phyloP scores from a whole-genome alignment of 2,113 vertebrate genomes.

The Calyptommatus sinebrachiatus region DNA sequence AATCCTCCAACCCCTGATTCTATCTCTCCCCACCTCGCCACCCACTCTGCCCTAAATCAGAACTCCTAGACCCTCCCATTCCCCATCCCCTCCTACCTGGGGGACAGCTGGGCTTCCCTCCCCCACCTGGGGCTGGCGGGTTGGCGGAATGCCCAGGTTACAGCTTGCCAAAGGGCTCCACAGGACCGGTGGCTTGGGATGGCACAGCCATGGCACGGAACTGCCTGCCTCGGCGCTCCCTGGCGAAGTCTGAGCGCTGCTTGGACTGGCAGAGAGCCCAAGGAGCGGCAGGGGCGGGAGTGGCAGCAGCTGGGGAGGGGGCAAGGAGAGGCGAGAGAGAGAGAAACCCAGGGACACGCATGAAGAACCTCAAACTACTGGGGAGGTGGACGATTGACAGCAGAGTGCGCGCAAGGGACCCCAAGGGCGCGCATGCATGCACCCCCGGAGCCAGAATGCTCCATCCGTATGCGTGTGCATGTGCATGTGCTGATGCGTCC shows the following conservation, averaged over 20 bases:
- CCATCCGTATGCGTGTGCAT: too few species aligned
- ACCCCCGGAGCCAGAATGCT: neutral
- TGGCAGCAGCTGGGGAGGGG: neutral
- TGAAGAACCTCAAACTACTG: neutral
- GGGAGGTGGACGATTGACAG: neutral
- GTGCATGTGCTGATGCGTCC: too few species aligned
- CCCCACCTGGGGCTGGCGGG: constrained; percentile 15
- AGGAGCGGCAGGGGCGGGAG: constrained; percentile 22
- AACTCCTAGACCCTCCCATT: neutral
- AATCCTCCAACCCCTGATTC: neutral
- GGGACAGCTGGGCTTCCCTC: constrained; percentile 2
- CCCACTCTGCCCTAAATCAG: neutral
- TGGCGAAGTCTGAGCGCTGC: constrained; percentile 19
- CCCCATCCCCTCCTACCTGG: constrained; percentile 3
- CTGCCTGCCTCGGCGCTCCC: constrained; percentile 16
- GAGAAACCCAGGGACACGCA: constrained; percentile 12
- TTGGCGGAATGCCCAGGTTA: neutral
- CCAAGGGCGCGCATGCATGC: neutral
- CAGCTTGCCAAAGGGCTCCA: neutral
- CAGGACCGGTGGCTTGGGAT: constrained; percentile 1
- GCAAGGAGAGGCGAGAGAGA: neutral
- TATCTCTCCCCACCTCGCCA: neutral
- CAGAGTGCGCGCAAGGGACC: neutral
- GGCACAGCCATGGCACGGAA: constrained; percentile 27
- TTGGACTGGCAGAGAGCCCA: constrained; percentile 21